These are phyloP conservation scores for Eristalinus aeneus DNA, from an alignment of 2,888 invertebrate species.

Conservation along the genomic window DNA sequence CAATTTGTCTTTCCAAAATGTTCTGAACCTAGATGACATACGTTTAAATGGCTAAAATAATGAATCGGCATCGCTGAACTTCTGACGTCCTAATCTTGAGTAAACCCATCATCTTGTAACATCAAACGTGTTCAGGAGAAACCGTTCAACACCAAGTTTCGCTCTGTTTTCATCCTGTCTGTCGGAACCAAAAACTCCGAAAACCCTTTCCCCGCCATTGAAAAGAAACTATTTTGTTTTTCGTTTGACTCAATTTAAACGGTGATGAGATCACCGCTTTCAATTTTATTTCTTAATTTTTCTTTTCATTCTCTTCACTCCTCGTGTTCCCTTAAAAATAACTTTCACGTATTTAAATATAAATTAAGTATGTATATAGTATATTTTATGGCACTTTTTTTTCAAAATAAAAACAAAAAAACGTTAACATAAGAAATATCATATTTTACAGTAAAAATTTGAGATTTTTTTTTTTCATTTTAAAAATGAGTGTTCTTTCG, in stretches of 20 bases:
- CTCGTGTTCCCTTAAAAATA: slow-evolving; percentile 39
- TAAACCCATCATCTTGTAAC: no score
- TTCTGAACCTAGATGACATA: no score
- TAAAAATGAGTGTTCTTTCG: slow-evolving; percentile 56
- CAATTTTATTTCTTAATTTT: slow-evolving; percentile 41
- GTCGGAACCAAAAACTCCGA: background rate
- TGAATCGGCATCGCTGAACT: no score
- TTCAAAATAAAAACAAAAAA: slow-evolving; percentile 33
- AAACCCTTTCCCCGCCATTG: background rate
- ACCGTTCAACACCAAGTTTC: no score
- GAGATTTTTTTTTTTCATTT: slow-evolving; percentile 54
- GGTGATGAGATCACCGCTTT: slow-evolving; percentile 48
- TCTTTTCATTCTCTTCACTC: slow-evolving; percentile 1
- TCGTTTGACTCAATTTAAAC: slow-evolving; percentile 39
- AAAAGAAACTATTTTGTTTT: slow-evolving; percentile 29
- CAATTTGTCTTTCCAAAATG: no score
- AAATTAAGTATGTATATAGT: slow-evolving; percentile 66
- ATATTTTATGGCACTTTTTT: slow-evolving; percentile 69
- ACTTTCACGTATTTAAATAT: slow-evolving; percentile 48
- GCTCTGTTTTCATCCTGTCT: no score
- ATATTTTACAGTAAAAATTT: slow-evolving; percentile 44
- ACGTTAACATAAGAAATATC: slow-evolving; percentile 17
- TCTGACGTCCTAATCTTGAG: no score
- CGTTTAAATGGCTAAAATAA: no score
- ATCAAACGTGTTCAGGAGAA: no score